Conservation (phyloP, 2,113 vertebrate genomes). For the Hippolais icterina region DNA sequence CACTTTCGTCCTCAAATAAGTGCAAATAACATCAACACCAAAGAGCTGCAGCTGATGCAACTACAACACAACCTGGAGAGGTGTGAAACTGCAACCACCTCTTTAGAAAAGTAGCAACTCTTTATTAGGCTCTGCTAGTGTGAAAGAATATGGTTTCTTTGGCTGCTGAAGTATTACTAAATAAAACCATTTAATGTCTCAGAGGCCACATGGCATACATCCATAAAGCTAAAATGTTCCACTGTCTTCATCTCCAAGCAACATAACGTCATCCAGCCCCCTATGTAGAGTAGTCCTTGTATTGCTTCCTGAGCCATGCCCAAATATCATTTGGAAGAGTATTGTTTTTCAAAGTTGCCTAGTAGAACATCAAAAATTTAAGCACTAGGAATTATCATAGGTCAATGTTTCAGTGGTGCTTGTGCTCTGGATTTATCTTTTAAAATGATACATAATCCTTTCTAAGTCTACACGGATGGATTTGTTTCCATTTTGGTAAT, state of each 20-base stretch:
- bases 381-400: background rate
- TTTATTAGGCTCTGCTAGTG: background rate
- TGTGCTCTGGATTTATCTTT: background rate
- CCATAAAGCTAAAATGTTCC: constrained; percentile 10
- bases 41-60: background rate
- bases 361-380: background rate
- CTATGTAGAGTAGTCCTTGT: background rate
- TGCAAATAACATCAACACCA: background rate
- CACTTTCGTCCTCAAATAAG: background rate
- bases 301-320: background rate
- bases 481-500: background rate
- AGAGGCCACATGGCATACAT: background rate
- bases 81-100: background rate
- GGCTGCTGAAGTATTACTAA: background rate
- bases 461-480: background rate
- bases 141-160: background rate
- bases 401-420: background rate
- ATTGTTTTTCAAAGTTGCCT: background rate
- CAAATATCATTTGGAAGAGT: background rate
- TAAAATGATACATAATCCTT: background rate
- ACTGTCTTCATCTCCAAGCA: background rate
- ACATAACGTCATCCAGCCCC: background rate
- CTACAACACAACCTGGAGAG: background rate
- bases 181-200: background rate
- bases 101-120: background rate